phyloP scores from a whole-genome alignment of 2,888 invertebrate species.

The Orthosia gothica region DNA sequence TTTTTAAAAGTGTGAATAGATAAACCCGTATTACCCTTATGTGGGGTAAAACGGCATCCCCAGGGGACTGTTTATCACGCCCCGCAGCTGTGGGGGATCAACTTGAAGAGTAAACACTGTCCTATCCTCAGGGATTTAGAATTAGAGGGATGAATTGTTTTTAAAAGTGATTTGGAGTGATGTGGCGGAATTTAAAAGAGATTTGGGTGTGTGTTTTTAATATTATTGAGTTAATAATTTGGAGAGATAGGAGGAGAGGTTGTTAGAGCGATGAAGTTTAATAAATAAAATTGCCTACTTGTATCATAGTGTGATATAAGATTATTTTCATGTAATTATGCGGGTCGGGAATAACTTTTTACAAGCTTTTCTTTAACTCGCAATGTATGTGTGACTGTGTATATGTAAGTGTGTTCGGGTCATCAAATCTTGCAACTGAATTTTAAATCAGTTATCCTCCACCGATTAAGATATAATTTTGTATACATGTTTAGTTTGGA shows the following conservation, averaged over 20 bases:
- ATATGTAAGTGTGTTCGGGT: too few relatives aligned
- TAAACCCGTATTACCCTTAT: constrained; percentile 21
- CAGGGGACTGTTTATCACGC: constrained; percentile 75
- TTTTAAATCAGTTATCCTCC: too few relatives aligned
- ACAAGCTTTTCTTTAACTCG: too few relatives aligned
- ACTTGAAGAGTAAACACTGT: constrained; percentile 68
- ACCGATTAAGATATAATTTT: too few relatives aligned
- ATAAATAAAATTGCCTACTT: neutral
- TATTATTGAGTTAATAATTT: neutral
- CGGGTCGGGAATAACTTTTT: too few relatives aligned
- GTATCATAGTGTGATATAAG: too few relatives aligned
- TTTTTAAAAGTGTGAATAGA: constrained; percentile 56
- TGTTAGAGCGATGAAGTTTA: neutral
- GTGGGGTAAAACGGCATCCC: constrained; percentile 45
- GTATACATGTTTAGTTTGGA: too few relatives aligned
- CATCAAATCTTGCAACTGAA: too few relatives aligned
- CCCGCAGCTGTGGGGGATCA: constrained; percentile 71
- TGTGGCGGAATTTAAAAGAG: constrained; percentile 23
- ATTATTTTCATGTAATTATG: too few relatives aligned
- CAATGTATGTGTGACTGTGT: too few relatives aligned
- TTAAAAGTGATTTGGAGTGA: constrained; percentile 42
- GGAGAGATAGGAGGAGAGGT: neutral
- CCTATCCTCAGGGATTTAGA: constrained; percentile 70
- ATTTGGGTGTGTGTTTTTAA: neutral
- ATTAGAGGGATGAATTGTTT: constrained; percentile 66